Evolutionary conservation across 2,888 invertebrate genomes (phyloP).

Genomic region (Apoderus coryli): DNA sequence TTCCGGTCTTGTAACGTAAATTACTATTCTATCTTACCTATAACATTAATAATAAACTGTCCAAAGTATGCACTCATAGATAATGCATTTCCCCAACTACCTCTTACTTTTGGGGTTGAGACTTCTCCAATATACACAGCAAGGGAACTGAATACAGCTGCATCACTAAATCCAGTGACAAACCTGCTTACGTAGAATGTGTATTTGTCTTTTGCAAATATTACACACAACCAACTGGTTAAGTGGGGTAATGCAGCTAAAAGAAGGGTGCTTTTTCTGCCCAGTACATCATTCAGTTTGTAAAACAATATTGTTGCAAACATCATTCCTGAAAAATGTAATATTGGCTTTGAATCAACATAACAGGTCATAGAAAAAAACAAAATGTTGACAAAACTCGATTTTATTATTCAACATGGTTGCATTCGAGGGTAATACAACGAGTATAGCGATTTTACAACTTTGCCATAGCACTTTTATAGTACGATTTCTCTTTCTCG

Average conservation of each 20-base stretch:
- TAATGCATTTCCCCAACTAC: constrained; percentile 10
- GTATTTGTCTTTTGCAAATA: constrained; percentile 12
- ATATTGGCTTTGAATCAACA: too few species aligned
- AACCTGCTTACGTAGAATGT: constrained; percentile 10
- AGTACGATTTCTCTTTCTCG: too few species aligned
- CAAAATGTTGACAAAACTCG: too few species aligned
- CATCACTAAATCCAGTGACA: constrained; percentile 11
- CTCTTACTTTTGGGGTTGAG: constrained; percentile 10
- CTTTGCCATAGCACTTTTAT: too few species aligned
- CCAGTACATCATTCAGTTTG: constrained; percentile 8
- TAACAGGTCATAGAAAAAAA: too few species aligned
- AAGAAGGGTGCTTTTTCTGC: constrained; percentile 11
- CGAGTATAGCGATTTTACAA: too few species aligned
- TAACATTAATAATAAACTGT: too few species aligned
- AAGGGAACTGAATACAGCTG: constrained; percentile 8
- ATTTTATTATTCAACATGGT: too few species aligned
- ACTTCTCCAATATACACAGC: constrained; percentile 13
- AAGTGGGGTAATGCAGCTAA: constrained; percentile 8
- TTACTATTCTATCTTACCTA: too few species aligned
- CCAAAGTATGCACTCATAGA: too few species aligned
- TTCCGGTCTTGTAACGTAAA: too few species aligned
- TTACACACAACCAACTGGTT: constrained; percentile 8
- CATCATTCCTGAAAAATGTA: constrained; percentile 12
- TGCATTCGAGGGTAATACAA: too few species aligned
- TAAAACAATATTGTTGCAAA: constrained; percentile 7